phyloP scores from a whole-genome alignment of 1,140 invertebrate species.

The Drosophila kurseongensis region DNA sequence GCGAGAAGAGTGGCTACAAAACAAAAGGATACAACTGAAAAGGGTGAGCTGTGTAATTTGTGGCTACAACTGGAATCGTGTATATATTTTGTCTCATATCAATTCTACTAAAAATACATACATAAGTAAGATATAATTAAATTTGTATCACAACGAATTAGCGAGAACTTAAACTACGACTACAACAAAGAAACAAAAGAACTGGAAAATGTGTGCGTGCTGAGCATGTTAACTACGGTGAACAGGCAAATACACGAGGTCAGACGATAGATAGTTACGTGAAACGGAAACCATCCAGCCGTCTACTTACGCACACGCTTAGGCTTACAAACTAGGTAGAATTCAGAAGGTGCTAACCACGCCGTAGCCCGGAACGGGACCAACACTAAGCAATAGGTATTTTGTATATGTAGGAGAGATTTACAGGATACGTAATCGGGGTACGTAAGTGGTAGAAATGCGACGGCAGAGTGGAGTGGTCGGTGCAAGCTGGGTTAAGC shows the following conservation, averaged over 20 bases:
- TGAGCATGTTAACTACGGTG: conserved; percentile 50
- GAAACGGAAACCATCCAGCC: not conserved
- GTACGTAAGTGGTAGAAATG: conserved; percentile 43
- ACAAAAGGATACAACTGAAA: conserved; percentile 31
- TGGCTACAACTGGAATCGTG: conserved; percentile 69
- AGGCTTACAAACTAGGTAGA: conserved; percentile 63
- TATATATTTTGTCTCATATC: conserved; percentile 76
- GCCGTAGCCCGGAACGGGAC: conserved; percentile 50
- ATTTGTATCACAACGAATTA: conserved; percentile 81
- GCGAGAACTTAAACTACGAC: conserved; percentile 77
- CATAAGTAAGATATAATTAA: conserved; percentile 77
- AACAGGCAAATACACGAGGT: conserved; percentile 29
- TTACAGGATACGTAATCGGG: conserved; percentile 63
- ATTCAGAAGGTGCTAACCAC: conserved; percentile 39
- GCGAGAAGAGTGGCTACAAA: conserved; percentile 16
- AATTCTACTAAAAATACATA: conserved; percentile 81
- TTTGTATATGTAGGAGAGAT: conserved; percentile 55
- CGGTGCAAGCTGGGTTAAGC: conserved; percentile 23
- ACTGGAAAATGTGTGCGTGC: conserved; percentile 56
- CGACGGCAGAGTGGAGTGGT: conserved; percentile 42
- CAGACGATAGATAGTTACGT: conserved; percentile 5
- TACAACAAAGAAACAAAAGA: conserved; percentile 72
- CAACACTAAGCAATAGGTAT: conserved; percentile 43
- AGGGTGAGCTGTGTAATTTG: conserved; percentile 45
- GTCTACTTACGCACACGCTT: conserved; percentile 64